Evolutionary conservation across 2,888 invertebrate species (phyloP).

Genomic region (Philaethria dido): DNA sequence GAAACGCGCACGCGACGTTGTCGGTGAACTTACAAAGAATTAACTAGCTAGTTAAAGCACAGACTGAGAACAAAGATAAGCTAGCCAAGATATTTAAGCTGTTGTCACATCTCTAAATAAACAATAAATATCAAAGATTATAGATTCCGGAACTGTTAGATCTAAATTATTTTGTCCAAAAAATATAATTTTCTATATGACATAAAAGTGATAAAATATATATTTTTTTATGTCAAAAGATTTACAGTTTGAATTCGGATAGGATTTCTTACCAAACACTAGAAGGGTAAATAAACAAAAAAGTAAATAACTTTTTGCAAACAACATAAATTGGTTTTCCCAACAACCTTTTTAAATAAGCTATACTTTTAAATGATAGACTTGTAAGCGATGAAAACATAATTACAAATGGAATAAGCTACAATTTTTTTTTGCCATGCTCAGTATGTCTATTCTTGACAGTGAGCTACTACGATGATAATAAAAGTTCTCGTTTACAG

Average conservation of each 20-base stretch:
- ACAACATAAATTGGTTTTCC: not conserved
- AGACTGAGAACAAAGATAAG: not conserved
- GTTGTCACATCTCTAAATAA: not conserved
- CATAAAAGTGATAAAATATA: no score
- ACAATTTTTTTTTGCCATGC: not conserved
- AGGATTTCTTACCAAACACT: no score
- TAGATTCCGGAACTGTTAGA: not conserved
- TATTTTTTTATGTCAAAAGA: no score
- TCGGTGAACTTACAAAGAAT: constrained; percentile 1
- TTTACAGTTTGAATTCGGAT: no score
- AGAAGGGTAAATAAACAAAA: no score
- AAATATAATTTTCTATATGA: not conserved
- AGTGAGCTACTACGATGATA: constrained; percentile 3
- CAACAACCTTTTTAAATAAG: not conserved
- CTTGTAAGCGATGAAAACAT: not conserved
- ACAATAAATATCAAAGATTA: not conserved
- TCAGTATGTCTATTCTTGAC: not conserved
- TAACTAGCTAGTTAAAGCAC: not conserved
- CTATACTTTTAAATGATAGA: not conserved
- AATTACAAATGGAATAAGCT: not conserved
- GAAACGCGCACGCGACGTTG: constrained; percentile 40
- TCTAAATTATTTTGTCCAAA: not conserved
- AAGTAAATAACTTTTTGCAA: not conserved
- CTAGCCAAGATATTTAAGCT: not conserved
- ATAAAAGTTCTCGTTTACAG: constrained; percentile 16